Evolutionary conservation across 2,797 vertebrate species (phyloP), one percentile per base, ranked within the genome.

Genomic region (Falco novaeseelandiae): DNA sequence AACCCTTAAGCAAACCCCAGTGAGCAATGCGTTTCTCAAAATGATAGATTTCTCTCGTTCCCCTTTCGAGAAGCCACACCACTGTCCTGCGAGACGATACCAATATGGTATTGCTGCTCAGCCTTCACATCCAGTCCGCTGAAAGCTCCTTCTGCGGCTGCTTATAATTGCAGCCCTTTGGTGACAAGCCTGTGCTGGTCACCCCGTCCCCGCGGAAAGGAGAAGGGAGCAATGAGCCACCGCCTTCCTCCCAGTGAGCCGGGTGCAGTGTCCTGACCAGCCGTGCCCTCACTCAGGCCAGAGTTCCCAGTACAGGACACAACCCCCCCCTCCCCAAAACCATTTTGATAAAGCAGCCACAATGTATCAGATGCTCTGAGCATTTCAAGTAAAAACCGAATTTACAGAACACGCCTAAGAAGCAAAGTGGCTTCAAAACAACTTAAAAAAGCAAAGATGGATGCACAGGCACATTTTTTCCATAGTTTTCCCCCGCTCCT

Each of bases 321-420:
- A 14, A 54, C 16, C 2, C 20, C 42, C 6, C 2, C 20, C 42
- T 5, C 27, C 3, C 17, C 0, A 1, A 57, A 2, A 57, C 23
- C 42, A 21, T 30, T 14, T 8, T 18, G 49, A 44, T 27, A 67
- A 65, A 49, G 59, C n/a, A 36, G 63, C 51, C 67, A 10, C 51
- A 3, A 20, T 2, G 6, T 3, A 52, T 10, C 38, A 25, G 69
- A 12, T 7, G 15, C 51, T 51, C 5, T 0, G 3, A 52, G 34
- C 6, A 4, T 72, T 83, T 86, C 12, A 10, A 58, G 42, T 11
- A 7, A 81, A 79, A 85, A 25, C 6, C 4, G 1, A 26, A 22
- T 21, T 44, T 10, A 34, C 26, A 29, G 79, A 76, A 30, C 5
- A 8, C 3, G 2, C 22, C 77, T 1, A 2, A 73, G 44, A n/a